Evolutionary conservation across 2,888 invertebrate genomes (phyloP), one percentile per base, ranked within the genome.

Genomic region (Cyrtodaria siliqua): DNA sequence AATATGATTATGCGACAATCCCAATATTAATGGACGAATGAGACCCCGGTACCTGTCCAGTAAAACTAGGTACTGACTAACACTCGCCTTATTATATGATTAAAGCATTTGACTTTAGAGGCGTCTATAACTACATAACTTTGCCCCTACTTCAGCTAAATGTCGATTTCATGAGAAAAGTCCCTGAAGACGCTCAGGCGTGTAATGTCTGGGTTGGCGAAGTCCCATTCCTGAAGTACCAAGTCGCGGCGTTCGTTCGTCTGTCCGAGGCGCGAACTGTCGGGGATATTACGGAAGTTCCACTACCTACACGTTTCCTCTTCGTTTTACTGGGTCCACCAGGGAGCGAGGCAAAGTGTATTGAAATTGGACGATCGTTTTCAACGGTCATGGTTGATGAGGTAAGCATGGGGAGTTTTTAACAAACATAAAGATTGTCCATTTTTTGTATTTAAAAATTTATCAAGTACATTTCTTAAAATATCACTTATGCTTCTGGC

Each of bases 181-280:
- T 99, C 92, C 99, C 99, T 16, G 95, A 95, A 0, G 99, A 98
- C 18, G 97, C 99, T 1, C 99, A 99, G 93, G 98, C 99, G 1
- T 97, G 98, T 74, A 99, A 99, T 92, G 99, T 99, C 86, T 94
- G 99, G 68, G 98, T 99, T 0, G 99, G 99, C 24, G 99, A 99
- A 94, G 97, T 99, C 12, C 97, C 98, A 92, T 98, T 98, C 91
- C 95, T 99, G 62, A 97, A 97, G 80, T 97, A 97, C 93, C 96
- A 98, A 9, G 93, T 99, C 68, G 96, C 98, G 66, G 98, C 97
- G 38, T 99, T 99, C 92, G 96, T 99, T 71, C 95, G 99, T 63
- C 95, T 99, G 70, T 96, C 96, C 91, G 96, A 96, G 82, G 97
- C 97, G 2, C 95, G 96, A 6, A 95, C 97, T 83, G 96, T 99